Evolutionary conservation across 1,140 invertebrate species (phyloP).

Genomic region (Idris sp.): DNA sequence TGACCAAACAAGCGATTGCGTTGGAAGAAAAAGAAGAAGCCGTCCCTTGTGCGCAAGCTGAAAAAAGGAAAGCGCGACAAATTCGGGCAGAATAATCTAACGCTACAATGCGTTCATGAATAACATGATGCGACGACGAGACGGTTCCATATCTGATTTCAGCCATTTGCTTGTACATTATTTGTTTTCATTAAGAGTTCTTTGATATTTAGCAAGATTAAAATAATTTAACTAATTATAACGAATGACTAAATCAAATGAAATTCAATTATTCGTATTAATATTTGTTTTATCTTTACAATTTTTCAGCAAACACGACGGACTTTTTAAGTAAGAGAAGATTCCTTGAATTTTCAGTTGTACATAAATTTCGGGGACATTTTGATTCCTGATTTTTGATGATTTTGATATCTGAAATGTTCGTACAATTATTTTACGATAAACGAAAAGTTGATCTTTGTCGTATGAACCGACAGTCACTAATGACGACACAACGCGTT

Average conservation of each 20-base stretch:
- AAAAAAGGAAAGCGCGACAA: constrained; percentile 43
- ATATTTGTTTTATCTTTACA: no score
- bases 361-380: no score
- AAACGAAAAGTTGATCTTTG: constrained; percentile 40
- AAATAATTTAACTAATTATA: no score
- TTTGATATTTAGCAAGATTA: not conserved
- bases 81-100: constrained; percentile 47
- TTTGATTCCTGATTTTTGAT: no score
- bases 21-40: constrained; percentile 35
- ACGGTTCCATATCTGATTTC: constrained; percentile 15
- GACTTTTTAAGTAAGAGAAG: no score
- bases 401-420: not conserved
- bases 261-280: no score
- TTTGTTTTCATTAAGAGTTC: not conserved
- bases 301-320: no score
- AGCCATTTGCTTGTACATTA: constrained; percentile 23
- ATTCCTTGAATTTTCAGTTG: no score
- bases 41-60: constrained; percentile 20
- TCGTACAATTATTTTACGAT: constrained; percentile 22
- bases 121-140: constrained; percentile 19
- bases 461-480: constrained; percentile 53
- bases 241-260: no score
- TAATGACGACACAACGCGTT: constrained; percentile 58
- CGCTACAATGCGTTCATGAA: constrained; percentile 44
- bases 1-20: constrained; percentile 54